Base-by-base conservation (phyloP, 2,888 invertebrate genomes). In the Drosophila ezoana region DNA sequence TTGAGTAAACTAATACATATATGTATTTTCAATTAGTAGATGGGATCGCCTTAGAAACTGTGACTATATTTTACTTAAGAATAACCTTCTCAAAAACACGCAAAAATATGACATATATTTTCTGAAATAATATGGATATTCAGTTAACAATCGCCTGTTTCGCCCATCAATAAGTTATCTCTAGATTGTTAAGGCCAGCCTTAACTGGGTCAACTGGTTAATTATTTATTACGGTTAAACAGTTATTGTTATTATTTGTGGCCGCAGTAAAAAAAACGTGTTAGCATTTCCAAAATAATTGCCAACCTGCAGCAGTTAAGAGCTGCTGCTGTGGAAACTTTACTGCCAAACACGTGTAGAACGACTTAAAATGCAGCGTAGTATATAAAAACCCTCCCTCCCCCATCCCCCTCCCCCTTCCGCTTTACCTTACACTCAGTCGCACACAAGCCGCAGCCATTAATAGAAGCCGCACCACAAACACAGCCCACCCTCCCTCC, bases 341-440 rank as follows among this genome's bases (percentile, higher is more conserved):
- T 62, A 58, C 56, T 32, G 48, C 48, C 23, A 16, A 54, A 73
- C 81, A 81, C 78, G 78, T 81, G 77, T 81, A 51, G 44, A 77
- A 59, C 58, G 73, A 51, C 54, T 63, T 20, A 5, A 32, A 18
- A 14, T 4, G 8, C 28, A 28, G 28, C 28, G 28, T 28, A 28
- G 28, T 28, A 28, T 28, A 8, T 28, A 8, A 8, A 1, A 5
- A 0, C 23, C 1, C 23, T 0, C 23, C 1, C 23, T 6, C 23
- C 8, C 23, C 23, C 8, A 2, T 6, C 20, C 5, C 23, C 8
- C 28, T 3, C 8, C 8, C 28, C 2, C 8, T 0, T 5, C 23
- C 8, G 0, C 20, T 3, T 20, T 20, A 1, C 23, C 23, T 18
- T 18, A 23, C 5, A 23, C 5, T 23, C 23, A 23, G 5, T 5